Evolutionary conservation across 2,888 invertebrate species (phyloP), one percentile per base, ranked within the genome.

Genomic region (Agriotes lineatus): DNA sequence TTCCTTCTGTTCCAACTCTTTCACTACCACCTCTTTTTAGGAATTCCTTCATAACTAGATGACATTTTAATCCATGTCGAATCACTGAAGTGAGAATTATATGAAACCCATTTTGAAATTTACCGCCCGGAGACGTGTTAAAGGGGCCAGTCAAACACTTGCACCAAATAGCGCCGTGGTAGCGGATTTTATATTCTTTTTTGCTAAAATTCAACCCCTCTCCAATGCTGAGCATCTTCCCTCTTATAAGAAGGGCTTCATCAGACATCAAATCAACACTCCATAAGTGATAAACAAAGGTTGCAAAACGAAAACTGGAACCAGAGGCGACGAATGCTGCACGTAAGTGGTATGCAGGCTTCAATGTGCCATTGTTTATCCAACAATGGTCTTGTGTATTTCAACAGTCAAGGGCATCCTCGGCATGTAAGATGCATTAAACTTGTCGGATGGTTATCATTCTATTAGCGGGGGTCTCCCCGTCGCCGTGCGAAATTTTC

Each of bases 331-430:
- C 16, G 45, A 45, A 45, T 20, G 20, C 9, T 19, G 20, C 20
- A 44, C 18, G 18, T 10, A 44, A 22, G 48, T 20, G 45, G 20
- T 45, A 35, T 48, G 50, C 58, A 22, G 50, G 33, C 30, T 61
- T 61, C 14, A 61, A 61, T 61, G 48, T 25, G 22, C 61, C 37
- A 61, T 61, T 61, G 61, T 61, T 39, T 61, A 37, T 16, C 52
- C 39, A 61, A 61, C 61, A 61, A 61, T 61, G 16, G 61, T 52
- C 6, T 45, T 59, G 25, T 59, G 30, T 22, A 48, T 20, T 37
- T 56, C 20, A 56, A 35, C 20, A 56, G 33, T 37, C 56, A 56
- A 56, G 56, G 56, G 18, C 48, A 48, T 48, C 19, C 14, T n/a
- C 22, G n/a, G 19, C 48, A 25, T 48, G 48, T 48, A 48, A 59